phyloP scores from a whole-genome alignment of 1,140 invertebrate species.

The Drosophila orosa region DNA sequence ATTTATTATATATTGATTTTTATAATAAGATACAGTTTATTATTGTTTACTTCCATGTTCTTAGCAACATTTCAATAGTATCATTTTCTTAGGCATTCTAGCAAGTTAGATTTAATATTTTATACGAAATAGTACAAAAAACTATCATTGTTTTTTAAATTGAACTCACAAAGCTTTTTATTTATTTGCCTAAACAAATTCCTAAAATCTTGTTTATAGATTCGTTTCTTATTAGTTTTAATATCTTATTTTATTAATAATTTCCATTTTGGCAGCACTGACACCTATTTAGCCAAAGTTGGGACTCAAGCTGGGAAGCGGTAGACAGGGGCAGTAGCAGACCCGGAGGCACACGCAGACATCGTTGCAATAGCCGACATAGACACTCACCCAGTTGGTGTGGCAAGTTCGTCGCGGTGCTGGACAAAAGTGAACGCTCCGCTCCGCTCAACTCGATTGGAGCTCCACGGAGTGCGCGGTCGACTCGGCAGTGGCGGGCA shows the following conservation, averaged over 20 bases:
- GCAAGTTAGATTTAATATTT: not conserved
- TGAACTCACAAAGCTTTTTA: no score
- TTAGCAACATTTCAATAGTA: no score
- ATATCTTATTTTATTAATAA: not conserved
- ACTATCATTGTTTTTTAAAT: no score
- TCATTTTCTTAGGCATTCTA: not conserved
- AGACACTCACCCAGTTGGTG: slow-evolving; percentile 71
- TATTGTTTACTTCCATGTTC: not conserved
- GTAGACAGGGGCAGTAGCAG: not conserved
- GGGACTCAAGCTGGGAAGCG: not conserved
- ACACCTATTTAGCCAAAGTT: not conserved
- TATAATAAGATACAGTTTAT: not conserved
- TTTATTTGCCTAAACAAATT: no score
- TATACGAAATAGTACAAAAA: no score
- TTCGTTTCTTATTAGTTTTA: no score
- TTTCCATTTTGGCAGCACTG: not conserved
- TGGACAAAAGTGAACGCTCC: slow-evolving; percentile 71
- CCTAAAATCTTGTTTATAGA: no score
- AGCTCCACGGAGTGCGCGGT: slow-evolving; percentile 10
- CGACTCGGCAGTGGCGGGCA: slow-evolving; percentile 21
- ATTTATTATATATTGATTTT: not conserved
- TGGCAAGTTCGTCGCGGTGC: slow-evolving; percentile 72
- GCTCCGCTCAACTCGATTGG: slow-evolving; percentile 6
- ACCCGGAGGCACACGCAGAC: slow-evolving; percentile 8
- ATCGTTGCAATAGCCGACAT: slow-evolving; percentile 55